Percentiles rank a stretch among this genome's conserved stretches.
These are phyloP conservation scores for Calyptomena viridis DNA, from an alignment of 2,113 vertebrate genomes.

Conservation along the genomic window DNA sequence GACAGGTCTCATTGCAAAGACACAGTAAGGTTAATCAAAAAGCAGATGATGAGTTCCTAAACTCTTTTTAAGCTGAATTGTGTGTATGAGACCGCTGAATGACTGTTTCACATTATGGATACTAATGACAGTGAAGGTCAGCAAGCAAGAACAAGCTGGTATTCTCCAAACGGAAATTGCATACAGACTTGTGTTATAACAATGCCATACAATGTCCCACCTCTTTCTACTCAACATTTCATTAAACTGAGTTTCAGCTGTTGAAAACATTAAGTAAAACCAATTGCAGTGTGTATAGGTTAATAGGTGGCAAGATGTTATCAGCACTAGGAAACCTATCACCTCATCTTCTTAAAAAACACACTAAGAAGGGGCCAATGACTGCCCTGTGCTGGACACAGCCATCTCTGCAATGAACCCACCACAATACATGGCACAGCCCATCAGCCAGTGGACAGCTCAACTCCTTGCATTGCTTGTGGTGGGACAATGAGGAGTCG, in stretches of 20 bases:
- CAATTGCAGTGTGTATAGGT: fast-evolving
- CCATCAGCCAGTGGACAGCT: fast-evolving
- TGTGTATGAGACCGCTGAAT: background rate
- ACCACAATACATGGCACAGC: background rate
- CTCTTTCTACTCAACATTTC: background rate
- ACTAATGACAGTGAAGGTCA: background rate
- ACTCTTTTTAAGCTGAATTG: background rate
- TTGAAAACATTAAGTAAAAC: background rate
- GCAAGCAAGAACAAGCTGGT: background rate
- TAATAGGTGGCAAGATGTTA: background rate
- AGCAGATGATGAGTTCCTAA: background rate
- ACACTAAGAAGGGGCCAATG: background rate
- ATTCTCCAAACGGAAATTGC: background rate
- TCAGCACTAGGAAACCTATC: fast-evolving
- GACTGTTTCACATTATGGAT: background rate
- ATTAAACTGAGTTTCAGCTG: background rate
- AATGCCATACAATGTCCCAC: background rate
- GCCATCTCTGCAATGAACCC: background rate
- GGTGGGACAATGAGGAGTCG: fast-evolving
- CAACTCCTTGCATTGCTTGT: background rate
- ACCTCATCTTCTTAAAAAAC: background rate
- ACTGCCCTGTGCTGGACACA: fast-evolving
- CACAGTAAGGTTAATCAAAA: constrained; percentile 25
- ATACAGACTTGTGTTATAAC: background rate
- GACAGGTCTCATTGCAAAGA: background rate